Conservation (phyloP, 2,113 vertebrate species). For the Solea senegalensis region DNA sequence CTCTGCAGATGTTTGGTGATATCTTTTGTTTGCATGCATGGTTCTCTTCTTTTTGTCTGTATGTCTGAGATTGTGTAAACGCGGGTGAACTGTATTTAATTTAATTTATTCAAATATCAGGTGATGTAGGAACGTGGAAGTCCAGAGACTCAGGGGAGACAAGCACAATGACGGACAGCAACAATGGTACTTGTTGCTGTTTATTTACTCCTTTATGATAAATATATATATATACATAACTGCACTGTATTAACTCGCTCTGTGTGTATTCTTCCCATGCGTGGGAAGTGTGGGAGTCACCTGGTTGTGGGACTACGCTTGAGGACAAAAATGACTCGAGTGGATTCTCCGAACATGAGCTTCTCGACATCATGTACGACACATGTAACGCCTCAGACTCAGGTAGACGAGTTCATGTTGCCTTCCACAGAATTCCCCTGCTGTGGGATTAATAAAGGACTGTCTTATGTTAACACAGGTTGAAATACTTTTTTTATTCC, state of each 20-base stretch:
- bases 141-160: slow-evolving; percentile 43
- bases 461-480: background rate
- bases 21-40: too few species aligned
- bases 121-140: slow-evolving; percentile 30
- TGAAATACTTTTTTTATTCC: background rate
- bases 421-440: background rate
- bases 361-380: slow-evolving; percentile 81
- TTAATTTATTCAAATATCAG: slow-evolving; percentile 12
- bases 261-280: background rate
- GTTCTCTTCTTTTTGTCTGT: background rate
- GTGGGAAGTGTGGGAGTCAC: slow-evolving; percentile 57
- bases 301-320: slow-evolving; percentile 32
- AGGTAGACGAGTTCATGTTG: slow-evolving; percentile 58
- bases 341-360: slow-evolving; percentile 79
- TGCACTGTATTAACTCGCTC: background rate
- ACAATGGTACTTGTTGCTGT: slow-evolving; percentile 53
- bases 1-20: too few species aligned
- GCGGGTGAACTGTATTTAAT: background rate
- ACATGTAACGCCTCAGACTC: slow-evolving; percentile 67
- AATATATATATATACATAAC: too few species aligned
- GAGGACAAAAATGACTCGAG: slow-evolving; percentile 55
- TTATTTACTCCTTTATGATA: background rate
- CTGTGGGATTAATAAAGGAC: too few species aligned
- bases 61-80: slow-evolving; percentile 3
- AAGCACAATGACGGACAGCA: slow-evolving; percentile 50